Percentiles rank a stretch among this genome's conserved stretches.
Evolutionary conservation across 2,113 vertebrate species (phyloP).

Genomic region (Oceanodroma tethys): DNA sequence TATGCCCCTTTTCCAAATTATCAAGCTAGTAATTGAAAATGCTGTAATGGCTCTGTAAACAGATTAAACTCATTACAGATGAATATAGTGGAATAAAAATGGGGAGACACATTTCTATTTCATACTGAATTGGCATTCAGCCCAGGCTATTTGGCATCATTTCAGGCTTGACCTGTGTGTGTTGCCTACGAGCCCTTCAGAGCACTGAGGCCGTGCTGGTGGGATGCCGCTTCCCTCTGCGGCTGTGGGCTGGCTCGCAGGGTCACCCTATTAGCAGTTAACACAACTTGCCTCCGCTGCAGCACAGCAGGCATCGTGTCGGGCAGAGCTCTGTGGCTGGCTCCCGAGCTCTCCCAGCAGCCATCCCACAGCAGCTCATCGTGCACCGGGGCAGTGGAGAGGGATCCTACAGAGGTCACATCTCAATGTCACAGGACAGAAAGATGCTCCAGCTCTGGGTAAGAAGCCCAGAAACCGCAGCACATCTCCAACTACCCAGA

Average conservation of each 20-base stretch:
- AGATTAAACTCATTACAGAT: neutral
- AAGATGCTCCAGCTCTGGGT: neutral
- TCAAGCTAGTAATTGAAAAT: neutral
- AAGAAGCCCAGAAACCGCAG: neutral
- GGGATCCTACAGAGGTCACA: neutral
- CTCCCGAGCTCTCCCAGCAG: neutral
- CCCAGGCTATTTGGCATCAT: neutral
- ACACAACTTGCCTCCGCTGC: neutral
- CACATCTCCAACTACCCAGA: neutral
- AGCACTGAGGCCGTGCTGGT: fast-evolving
- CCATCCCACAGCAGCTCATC: neutral
- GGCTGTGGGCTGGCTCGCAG: neutral
- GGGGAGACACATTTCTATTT: neutral
- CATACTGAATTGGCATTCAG: neutral
- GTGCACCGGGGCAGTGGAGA: fast-evolving
- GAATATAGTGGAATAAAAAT: neutral
- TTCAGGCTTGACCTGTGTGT: neutral
- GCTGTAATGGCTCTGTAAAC: neutral
- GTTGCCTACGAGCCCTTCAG: fast-evolving
- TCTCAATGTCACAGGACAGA: neutral
- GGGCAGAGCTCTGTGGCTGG: neutral
- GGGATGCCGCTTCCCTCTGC: neutral
- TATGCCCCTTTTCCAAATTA: neutral
- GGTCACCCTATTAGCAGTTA: neutral
- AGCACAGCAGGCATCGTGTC: neutral